Conservation (phyloP, 2,797 vertebrate species). For the Coccyzus lansbergi region DNA sequence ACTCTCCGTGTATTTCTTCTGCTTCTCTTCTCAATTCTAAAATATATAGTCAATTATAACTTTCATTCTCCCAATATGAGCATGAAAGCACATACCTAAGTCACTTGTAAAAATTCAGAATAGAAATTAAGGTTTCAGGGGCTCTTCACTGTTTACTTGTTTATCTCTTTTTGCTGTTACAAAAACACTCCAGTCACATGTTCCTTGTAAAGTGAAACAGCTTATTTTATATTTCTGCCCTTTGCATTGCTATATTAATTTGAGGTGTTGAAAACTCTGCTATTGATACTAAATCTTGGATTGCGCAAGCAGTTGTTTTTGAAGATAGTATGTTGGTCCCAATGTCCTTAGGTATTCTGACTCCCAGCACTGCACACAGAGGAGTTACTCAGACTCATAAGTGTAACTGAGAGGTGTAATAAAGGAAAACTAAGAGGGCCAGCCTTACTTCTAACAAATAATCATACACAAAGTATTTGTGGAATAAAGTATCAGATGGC, state of each 20-base stretch:
- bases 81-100: background rate
- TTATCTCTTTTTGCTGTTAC: background rate
- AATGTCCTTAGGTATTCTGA: background rate
- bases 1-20: background rate
- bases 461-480: background rate
- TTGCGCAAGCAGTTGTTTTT: slow-evolving; percentile 8
- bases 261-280: background rate
- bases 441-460: background rate
- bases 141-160: background rate
- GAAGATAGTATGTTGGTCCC: background rate
- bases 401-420: background rate
- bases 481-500: background rate
- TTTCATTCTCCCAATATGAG: background rate
- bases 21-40: background rate
- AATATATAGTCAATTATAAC: background rate
- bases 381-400: background rate
- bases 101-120: background rate
- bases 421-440: background rate
- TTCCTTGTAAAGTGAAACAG: background rate
- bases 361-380: background rate
- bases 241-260: background rate
- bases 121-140: background rate
- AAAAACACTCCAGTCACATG: background rate
- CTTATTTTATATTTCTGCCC: background rate
- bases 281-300: background rate